These are phyloP conservation scores for Dasyurus viverrinus DNA, from an alignment of 2,113 vertebrate species.

Conservation along the genomic window DNA sequence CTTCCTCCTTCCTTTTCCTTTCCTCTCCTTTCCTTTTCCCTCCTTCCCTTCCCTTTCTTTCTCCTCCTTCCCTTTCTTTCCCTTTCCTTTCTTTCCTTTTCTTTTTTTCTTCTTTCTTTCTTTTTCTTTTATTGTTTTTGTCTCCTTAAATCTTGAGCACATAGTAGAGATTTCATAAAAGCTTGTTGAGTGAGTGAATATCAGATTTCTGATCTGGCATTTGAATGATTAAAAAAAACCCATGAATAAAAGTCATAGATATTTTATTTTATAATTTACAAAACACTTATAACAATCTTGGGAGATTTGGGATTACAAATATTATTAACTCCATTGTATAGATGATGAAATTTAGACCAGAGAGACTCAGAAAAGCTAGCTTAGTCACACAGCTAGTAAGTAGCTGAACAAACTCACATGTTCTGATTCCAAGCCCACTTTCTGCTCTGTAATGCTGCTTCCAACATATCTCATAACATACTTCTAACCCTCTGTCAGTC, in stretches of 20 bases:
- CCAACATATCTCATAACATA: not conserved
- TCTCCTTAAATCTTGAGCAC: not conserved
- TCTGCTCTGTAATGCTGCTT: not conserved
- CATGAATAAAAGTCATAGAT: not conserved
- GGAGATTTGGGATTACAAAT: not conserved
- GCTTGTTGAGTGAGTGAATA: not conserved
- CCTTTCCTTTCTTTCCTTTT: not conserved
- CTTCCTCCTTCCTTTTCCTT: not conserved
- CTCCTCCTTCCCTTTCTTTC: not conserved
- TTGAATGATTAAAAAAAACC: not conserved
- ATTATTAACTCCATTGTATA: not conserved
- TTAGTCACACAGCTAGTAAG: not conserved
- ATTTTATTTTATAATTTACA: not conserved
- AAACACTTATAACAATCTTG: not conserved
- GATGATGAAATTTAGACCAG: not conserved
- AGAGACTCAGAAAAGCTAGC: not conserved
- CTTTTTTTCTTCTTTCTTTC: not conserved
- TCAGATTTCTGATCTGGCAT: not conserved
- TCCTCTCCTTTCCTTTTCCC: not conserved
- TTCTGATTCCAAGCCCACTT: not conserved
- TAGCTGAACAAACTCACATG: not conserved
- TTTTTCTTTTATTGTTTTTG: not conserved
- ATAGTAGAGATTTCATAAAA: not conserved
- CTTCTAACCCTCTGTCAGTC: not conserved
- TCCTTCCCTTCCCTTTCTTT: not conserved